Percentiles rank a stretch among this genome's conserved stretches.
Evolutionary conservation across 2,113 vertebrate species (phyloP).

Genomic region (Toxostoma redivivum): DNA sequence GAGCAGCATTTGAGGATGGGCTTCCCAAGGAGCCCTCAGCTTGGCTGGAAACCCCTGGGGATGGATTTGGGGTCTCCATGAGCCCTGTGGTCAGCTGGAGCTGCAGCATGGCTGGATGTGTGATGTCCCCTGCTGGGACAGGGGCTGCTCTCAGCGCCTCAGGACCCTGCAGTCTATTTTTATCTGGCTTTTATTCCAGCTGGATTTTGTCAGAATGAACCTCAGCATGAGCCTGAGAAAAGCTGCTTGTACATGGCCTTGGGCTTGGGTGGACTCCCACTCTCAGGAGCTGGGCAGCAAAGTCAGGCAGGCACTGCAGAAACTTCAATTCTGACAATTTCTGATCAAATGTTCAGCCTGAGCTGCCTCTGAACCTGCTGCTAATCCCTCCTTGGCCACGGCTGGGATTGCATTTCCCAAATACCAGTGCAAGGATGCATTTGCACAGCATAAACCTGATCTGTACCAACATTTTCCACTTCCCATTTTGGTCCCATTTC

Average conservation of each 20-base stretch:
- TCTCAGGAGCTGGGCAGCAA: neutral
- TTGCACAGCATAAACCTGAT: neutral
- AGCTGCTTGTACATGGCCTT: neutral
- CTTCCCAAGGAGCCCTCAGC: neutral
- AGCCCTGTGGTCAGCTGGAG: neutral
- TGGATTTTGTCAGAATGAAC: neutral
- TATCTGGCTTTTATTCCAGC: neutral
- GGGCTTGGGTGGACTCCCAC: neutral
- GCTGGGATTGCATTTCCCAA: neutral
- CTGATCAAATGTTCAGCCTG: neutral
- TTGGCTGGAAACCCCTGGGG: neutral
- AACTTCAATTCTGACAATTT: neutral
- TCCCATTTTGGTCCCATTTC: neutral
- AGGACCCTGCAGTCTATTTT: neutral
- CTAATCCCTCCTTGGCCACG: neutral
- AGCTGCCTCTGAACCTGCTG: neutral
- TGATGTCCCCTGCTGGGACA: rapidly evolving
- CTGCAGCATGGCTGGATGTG: neutral
- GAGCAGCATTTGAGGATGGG: neutral
- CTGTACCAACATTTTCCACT: neutral
- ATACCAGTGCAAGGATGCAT: neutral
- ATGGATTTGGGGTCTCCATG: neutral
- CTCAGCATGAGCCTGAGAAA: neutral
- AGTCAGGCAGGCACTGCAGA: neutral
- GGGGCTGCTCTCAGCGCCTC: rapidly evolving